Base-by-base conservation (phyloP, 2,113 vertebrate species). In the Regulus satrapa region DNA sequence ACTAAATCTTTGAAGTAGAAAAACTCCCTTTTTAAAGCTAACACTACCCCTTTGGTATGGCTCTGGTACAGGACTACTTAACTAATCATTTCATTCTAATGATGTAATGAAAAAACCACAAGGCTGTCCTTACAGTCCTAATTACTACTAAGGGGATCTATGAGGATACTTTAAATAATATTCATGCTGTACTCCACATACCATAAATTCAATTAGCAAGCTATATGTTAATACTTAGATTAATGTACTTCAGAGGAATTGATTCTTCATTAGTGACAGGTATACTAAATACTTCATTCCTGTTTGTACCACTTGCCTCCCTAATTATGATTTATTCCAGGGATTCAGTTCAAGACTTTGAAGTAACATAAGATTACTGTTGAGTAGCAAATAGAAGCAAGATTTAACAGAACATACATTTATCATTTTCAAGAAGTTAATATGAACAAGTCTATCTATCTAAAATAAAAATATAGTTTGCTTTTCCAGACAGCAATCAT, bases 251-350 rank as follows among this genome's bases (percentile, higher is more conserved):
- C 16, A 61, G 34, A 90, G 26, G 92, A 94, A 91, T 92, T 87
- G 95, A 94, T 88, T 84, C 72, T 89, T 96, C 64, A 89, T 94
- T 86, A 95, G 55, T 80, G 83, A 74, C 76, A 92, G 64, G 68
- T 81, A 81, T 24, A 78, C 59, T 67, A 94, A 92, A 93, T 64
- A 84, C 34, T 86, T 92, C 48, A 78, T 92, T 86, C 79, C 40
- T 84, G 56, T 84, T 96, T 91, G 73, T 89, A 80, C 52, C 56
- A 68, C 51, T 74, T 89, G 63, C 34, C 59, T 86, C 11, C 8
- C 43, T 92, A 88, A 90, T 77, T 86, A 71, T 91, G 79, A 95
- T 92, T 94, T 91, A 96, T 74, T 90, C 82, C 32, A 62, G 68
- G 28, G 64, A 83, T 86, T 92, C 84, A 76, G 85, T 93, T 92